These are phyloP conservation scores for Calonectris borealis DNA, from an alignment of 2,113 vertebrate genomes.

Conservation along the genomic window DNA sequence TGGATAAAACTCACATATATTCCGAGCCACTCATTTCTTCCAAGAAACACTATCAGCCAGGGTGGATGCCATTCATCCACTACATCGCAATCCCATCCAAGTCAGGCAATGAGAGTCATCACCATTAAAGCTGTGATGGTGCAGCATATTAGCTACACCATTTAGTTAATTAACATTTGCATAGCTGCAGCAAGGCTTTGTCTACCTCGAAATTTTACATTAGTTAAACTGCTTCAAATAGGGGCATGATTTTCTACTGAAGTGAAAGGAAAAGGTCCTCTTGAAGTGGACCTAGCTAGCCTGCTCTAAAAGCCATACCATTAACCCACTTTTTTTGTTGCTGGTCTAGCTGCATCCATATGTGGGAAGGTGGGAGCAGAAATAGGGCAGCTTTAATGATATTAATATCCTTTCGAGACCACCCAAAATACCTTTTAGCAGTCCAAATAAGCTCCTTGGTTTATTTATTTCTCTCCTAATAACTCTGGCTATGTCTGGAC, in stretches of 20 bases:
- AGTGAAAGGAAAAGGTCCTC: not conserved
- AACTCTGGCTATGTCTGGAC: constrained; percentile 29
- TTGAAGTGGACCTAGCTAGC: not conserved
- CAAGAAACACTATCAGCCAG: not conserved
- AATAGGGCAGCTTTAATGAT: not conserved
- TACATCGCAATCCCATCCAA: not conserved
- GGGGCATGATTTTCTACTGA: not conserved
- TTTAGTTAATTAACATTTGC: not conserved
- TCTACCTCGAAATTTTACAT: not conserved
- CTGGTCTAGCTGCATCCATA: not conserved
- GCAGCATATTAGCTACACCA: not conserved
- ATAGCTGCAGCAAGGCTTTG: not conserved
- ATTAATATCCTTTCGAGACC: not conserved
- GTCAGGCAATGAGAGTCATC: not conserved
- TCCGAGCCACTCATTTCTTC: not conserved
- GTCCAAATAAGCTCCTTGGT: not conserved
- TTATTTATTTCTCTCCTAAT: constrained; percentile 61
- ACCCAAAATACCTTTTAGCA: constrained; percentile 28
- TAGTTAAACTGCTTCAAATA: not conserved
- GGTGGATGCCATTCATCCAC: not conserved
- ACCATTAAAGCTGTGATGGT: not conserved
- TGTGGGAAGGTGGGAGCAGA: not conserved
- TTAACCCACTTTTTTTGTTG: not conserved
- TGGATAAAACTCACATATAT: not conserved
- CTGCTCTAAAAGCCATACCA: not conserved